Conservation (phyloP, 2,797 vertebrate genomes). For the Loriculus beryllinus region DNA sequence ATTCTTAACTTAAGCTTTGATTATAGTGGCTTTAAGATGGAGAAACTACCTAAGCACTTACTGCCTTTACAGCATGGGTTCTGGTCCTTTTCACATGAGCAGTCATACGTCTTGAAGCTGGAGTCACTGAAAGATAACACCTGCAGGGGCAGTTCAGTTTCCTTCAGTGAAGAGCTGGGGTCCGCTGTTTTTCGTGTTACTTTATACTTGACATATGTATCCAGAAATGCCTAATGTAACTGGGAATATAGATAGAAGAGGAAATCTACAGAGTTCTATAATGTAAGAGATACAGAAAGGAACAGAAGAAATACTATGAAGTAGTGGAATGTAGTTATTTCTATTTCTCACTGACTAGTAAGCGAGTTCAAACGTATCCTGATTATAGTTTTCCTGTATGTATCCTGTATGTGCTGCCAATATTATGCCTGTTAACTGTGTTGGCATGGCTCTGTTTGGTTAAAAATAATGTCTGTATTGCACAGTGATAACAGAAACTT, state of each 20-base stretch:
- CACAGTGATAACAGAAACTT: neutral
- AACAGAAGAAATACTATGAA: conserved; percentile 24
- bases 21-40: neutral
- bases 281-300: neutral
- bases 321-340: conserved; percentile 50
- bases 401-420: conserved; percentile 9
- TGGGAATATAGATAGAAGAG: neutral
- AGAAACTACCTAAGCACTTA: neutral
- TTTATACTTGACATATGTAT: neutral
- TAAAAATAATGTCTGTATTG: conserved; percentile 25
- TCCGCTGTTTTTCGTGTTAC: neutral
- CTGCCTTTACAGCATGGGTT: neutral
- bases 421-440: conserved; percentile 44
- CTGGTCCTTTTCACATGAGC: neutral
- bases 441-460: conserved; percentile 42
- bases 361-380: conserved; percentile 57
- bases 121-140: neutral
- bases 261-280: neutral
- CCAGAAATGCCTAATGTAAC: neutral
- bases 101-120: neutral
- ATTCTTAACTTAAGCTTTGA: neutral
- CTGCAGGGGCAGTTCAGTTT: neutral
- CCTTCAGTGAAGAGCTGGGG: neutral
- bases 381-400: conserved; percentile 1
- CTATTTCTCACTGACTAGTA: conserved; percentile 39